Evolutionary conservation across 2,113 vertebrate species (phyloP).

Genomic region (Apteryx owenii): DNA sequence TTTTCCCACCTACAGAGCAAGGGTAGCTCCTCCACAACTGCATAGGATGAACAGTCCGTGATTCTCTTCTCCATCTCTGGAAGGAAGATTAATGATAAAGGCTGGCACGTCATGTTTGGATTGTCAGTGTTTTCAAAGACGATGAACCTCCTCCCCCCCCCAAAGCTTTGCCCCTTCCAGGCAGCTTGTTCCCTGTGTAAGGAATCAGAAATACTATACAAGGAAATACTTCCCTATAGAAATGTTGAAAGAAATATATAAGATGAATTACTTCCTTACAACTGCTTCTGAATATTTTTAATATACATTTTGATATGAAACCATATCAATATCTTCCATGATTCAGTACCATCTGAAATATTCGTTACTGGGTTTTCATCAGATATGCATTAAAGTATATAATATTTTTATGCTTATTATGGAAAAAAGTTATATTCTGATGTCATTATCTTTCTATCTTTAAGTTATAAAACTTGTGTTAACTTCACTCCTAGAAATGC

Average conservation of each 20-base stretch:
- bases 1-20: not conserved
- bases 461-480: not conserved
- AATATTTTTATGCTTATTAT: not conserved
- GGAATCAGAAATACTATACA: not conserved
- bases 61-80: not conserved
- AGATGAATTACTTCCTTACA: not conserved
- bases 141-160: not conserved
- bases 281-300: not conserved
- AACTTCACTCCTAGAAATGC: not conserved
- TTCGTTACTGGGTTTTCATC: not conserved
- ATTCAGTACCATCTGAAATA: not conserved
- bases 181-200: not conserved
- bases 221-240: not conserved
- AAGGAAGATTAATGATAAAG: not conserved
- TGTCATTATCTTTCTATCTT: not conserved
- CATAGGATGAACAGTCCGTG: not conserved
- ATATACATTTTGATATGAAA: not conserved
- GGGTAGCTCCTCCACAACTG: not conserved
- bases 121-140: not conserved
- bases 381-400: not conserved
- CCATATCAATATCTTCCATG: not conserved
- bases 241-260: not conserved
- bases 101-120: not conserved
- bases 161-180: not conserved
- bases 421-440: not conserved